These are phyloP conservation scores for Neoaliturus tenellus DNA, from an alignment of 2,888 invertebrate species.

Conservation along the genomic window DNA sequence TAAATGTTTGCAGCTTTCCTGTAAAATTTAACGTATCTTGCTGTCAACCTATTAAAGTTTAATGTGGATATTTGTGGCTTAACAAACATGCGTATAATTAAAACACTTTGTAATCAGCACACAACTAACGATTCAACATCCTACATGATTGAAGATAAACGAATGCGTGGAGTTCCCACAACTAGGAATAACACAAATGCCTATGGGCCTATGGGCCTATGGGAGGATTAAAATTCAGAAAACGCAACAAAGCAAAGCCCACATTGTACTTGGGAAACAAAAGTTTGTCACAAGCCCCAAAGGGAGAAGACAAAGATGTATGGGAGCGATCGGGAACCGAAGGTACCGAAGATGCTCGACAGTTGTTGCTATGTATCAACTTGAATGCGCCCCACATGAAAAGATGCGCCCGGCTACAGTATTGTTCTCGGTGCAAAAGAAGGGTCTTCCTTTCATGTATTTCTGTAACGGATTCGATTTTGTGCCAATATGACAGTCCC, in stretches of 20 bases:
- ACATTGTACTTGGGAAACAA: slow-evolving; percentile 1
- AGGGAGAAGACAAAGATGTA: slow-evolving; percentile 5
- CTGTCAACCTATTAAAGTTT: too few relatives aligned
- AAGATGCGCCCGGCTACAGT: neutral
- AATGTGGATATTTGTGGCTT: too few relatives aligned
- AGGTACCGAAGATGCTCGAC: slow-evolving; percentile 3
- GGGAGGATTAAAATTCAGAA: neutral
- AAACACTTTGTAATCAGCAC: too few relatives aligned
- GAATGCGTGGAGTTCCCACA: too few relatives aligned
- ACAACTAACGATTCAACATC: too few relatives aligned
- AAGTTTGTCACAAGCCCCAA: neutral
- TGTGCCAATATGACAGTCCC: slow-evolving; percentile 4
- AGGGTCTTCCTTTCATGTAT: neutral
- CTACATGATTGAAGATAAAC: too few relatives aligned
- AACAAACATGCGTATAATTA: too few relatives aligned
- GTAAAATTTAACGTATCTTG: too few relatives aligned
- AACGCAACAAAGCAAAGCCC: neutral
- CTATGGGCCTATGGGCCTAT: too few relatives aligned
- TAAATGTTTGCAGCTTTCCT: too few relatives aligned
- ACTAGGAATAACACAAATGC: neutral
- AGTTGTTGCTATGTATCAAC: slow-evolving; percentile 14
- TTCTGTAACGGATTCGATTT: slow-evolving; percentile 33
- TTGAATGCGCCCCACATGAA: neutral
- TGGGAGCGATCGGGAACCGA: neutral
- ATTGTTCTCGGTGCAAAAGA: neutral